Conservation (phyloP, 1,140 invertebrate genomes). For the Apis dorsata region DNA sequence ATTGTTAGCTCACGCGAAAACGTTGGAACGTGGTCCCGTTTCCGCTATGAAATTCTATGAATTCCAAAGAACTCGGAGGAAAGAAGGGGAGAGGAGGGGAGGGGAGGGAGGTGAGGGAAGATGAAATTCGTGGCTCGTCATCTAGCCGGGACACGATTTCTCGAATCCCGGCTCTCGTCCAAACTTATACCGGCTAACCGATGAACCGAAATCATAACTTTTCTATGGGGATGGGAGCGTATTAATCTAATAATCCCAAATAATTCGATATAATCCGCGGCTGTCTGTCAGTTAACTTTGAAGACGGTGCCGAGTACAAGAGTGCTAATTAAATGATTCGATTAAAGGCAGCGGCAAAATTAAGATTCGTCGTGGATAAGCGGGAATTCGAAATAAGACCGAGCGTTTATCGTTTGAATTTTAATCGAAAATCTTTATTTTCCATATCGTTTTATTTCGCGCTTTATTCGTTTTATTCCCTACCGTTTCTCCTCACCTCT, state of each 20-base stretch:
- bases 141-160: constrained; percentile 18
- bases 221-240: constrained; percentile 30
- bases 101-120: too few species aligned
- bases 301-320: constrained; percentile 68
- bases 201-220: constrained; percentile 67
- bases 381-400: constrained; percentile 69
- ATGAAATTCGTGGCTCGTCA: constrained; percentile 4
- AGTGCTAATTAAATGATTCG: constrained; percentile 76
- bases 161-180: constrained; percentile 21
- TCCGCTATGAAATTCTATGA: constrained; percentile 44
- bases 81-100: too few species aligned
- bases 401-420: constrained; percentile 67
- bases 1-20: constrained; percentile 41
- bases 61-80: constrained; percentile 23
- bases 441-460: constrained; percentile 24
- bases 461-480: background rate
- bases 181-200: background rate
- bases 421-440: constrained; percentile 62
- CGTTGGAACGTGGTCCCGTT: constrained; percentile 11
- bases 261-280: constrained; percentile 74
- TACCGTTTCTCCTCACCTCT: background rate
- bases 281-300: constrained; percentile 73
- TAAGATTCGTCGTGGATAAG: constrained; percentile 71
- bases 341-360: constrained; percentile 72
- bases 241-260: constrained; percentile 73